Percentiles rank a stretch among this genome's conserved stretches.
Conservation (phyloP, 2,888 invertebrate species). For the Dexiosoma caninum region DNA sequence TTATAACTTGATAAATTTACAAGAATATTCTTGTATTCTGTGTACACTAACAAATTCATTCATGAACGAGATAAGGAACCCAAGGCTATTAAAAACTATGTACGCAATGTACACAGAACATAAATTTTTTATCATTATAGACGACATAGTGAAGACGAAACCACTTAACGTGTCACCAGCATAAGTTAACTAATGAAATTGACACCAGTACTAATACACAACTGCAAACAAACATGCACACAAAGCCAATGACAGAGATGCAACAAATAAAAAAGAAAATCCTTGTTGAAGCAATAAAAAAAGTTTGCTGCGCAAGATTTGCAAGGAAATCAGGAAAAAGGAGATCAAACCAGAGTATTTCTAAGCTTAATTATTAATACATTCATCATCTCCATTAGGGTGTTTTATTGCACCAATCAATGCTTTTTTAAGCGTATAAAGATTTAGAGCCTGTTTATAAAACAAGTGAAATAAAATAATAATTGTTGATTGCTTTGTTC, state of each 20-base stretch:
- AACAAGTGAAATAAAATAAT: too few species aligned
- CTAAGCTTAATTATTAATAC: background rate
- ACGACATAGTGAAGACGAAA: slow-evolving; percentile 10
- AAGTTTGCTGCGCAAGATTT: slow-evolving; percentile 6
- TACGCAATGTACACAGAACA: too few species aligned
- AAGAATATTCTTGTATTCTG: background rate
- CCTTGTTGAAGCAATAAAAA: background rate
- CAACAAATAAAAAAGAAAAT: too few species aligned
- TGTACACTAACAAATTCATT: background rate
- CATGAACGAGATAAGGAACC: background rate
- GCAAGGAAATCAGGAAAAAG: background rate
- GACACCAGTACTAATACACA: slow-evolving; percentile 32
- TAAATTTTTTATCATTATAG: slow-evolving; percentile 2
- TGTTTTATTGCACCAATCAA: background rate
- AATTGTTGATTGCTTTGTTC: too few species aligned
- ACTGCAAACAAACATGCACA: background rate
- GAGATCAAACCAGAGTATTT: too few species aligned
- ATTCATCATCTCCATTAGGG: background rate
- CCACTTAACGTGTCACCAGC: slow-evolving; percentile 55
- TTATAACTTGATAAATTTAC: slow-evolving; percentile 14
- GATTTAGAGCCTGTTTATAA: too few species aligned
- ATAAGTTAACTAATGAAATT: slow-evolving; percentile 49
- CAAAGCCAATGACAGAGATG: background rate
- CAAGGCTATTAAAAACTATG: slow-evolving; percentile 17
- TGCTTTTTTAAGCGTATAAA: background rate